Evolutionary conservation across 2,888 invertebrate genomes (phyloP).

Genomic region (Drosophila leonis): DNA sequence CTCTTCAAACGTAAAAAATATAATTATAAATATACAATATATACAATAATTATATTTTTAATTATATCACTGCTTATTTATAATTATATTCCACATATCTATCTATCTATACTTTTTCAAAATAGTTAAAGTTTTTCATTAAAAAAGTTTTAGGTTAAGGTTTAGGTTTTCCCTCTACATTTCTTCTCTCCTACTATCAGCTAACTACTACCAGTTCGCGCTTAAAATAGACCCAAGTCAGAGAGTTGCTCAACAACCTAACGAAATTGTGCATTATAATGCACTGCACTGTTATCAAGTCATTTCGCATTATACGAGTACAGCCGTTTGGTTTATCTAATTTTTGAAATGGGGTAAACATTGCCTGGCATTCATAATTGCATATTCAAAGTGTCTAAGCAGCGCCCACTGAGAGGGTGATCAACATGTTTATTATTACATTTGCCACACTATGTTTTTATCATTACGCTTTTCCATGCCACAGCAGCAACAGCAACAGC

Average conservation of each 20-base stretch:
- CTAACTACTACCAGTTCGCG: too few species aligned
- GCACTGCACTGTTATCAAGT: slow-evolving; percentile 54
- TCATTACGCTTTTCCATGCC: slow-evolving; percentile 60
- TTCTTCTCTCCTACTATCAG: neutral
- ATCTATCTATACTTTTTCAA: neutral
- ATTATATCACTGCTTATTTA: too few species aligned
- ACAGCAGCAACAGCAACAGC: slow-evolving; percentile 20
- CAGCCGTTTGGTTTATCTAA: slow-evolving; percentile 65
- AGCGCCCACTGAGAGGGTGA: slow-evolving; percentile 56
- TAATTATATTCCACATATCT: neutral
- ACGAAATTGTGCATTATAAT: slow-evolving; percentile 28
- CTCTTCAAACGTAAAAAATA: too few species aligned
- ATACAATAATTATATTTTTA: neutral
- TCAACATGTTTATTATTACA: slow-evolving; percentile 76
- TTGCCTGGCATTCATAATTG: slow-evolving; percentile 71
- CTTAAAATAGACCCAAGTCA: neutral
- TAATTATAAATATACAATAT: neutral
- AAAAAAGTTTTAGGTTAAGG: neutral
- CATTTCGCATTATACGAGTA: slow-evolving; percentile 60
- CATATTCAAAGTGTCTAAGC: slow-evolving; percentile 71
- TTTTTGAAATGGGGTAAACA: slow-evolving; percentile 73
- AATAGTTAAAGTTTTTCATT: neutral
- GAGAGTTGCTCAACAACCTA: slow-evolving; percentile 9
- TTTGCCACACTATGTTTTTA: slow-evolving; percentile 71
- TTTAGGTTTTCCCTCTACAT: neutral